These are phyloP conservation scores for Drosophila dives DNA, from an alignment of 2,888 invertebrate species.

Conservation along the genomic window DNA sequence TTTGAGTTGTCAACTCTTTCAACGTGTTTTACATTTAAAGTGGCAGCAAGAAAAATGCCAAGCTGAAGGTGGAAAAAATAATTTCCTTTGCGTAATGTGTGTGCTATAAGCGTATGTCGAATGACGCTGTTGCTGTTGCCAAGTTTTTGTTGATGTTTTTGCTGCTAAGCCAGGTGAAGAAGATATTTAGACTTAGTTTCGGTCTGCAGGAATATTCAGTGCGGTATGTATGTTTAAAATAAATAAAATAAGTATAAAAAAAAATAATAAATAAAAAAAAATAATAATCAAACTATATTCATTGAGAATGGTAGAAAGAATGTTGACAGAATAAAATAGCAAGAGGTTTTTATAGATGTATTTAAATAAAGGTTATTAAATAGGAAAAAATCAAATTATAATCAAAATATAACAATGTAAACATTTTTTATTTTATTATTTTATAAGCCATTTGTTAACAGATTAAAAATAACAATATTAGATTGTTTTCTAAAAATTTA, in stretches of 20 bases:
- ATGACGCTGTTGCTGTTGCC: slow-evolving; percentile 18
- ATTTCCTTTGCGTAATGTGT: slow-evolving; percentile 70
- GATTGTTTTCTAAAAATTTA: not conserved
- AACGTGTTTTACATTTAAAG: slow-evolving; percentile 78
- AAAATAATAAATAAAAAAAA: no score
- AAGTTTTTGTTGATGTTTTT: slow-evolving; percentile 19
- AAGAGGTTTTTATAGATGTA: no score
- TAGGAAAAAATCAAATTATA: no score
- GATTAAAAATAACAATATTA: accelerated
- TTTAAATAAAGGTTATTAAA: no score
- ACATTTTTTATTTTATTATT: not conserved
- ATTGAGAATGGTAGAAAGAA: not conserved
- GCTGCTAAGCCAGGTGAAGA: slow-evolving; percentile 15
- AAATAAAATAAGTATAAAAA: no score
- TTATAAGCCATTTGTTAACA: not conserved
- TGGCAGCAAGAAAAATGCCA: slow-evolving; percentile 49
- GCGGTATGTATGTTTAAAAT: slow-evolving; percentile 22
- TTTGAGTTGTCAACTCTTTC: slow-evolving; percentile 79
- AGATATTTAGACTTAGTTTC: slow-evolving; percentile 14
- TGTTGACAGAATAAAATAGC: no score
- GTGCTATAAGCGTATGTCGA: slow-evolving; percentile 21
- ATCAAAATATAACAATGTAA: no score
- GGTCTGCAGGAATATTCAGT: slow-evolving; percentile 22
- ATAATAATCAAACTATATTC: no score
- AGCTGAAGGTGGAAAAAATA: slow-evolving; percentile 60